Evolutionary conservation across 2,113 vertebrate genomes (phyloP).

Genomic region (Prunella himalayana): DNA sequence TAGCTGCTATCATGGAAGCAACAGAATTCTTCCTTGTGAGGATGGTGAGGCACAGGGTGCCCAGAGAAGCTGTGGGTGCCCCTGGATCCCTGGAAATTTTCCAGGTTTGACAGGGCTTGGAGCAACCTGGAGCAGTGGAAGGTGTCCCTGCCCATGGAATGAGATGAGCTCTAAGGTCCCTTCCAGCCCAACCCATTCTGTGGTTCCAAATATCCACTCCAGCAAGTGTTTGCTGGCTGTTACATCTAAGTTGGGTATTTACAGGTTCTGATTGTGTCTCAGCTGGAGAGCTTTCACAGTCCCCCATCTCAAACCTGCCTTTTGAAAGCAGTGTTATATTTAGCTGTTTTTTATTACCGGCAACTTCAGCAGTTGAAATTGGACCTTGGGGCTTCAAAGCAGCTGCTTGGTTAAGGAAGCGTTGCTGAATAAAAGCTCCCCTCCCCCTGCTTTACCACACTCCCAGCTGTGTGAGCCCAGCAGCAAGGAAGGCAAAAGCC

Average conservation of each 20-base stretch:
- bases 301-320: not conserved
- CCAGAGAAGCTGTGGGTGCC: not conserved
- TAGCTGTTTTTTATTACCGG: conserved; percentile 28
- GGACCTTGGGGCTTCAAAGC: conserved; percentile 56
- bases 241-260: not conserved
- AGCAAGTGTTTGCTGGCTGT: not conserved
- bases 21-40: not conserved
- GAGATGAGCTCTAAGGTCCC: no score
- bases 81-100: not conserved
- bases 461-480: conserved; percentile 42
- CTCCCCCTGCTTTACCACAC: conserved; percentile 24
- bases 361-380: conserved; percentile 23
- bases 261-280: not conserved
- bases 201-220: not conserved
- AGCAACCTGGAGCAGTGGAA: not conserved
- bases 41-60: rapidly evolving
- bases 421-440: conserved; percentile 38
- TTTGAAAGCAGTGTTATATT: conserved; percentile 8
- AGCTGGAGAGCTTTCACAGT: not conserved
- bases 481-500: conserved; percentile 28
- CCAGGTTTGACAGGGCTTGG: not conserved
- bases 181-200: not conserved
- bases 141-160: not conserved
- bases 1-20: not conserved
- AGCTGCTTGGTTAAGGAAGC: conserved; percentile 43